Conservation (phyloP, 35 echinoderm and acorn worm genomes). For the Amphiura filiformis region DNA sequence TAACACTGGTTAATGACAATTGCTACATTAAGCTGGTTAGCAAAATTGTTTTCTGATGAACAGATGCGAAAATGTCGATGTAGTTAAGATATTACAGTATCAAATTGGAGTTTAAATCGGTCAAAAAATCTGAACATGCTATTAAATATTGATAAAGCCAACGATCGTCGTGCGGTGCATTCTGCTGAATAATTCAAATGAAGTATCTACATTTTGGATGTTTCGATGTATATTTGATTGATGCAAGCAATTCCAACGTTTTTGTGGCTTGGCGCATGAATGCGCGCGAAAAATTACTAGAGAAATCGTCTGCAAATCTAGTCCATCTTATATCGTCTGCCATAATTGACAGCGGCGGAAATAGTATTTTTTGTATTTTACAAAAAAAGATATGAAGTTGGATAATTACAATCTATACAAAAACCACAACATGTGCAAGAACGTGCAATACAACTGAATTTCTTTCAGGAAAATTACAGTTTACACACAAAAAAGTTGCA, state of each 20-base stretch:
- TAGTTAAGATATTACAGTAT: too few relatives aligned
- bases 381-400: background rate
- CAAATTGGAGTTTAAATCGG: too few relatives aligned
- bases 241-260: background rate
- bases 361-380: background rate
- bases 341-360: background rate
- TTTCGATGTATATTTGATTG: background rate
- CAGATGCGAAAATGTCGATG: too few relatives aligned
- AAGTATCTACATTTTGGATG: background rate
- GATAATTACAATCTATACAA: background rate
- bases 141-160: background rate
- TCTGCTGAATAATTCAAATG: background rate
- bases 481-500: background rate
- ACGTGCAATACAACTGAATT: slow-evolving; percentile 5
- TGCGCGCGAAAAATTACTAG: background rate
- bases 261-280: background rate
- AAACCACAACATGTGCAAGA: slow-evolving; percentile 7
- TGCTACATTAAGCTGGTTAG: too few relatives aligned
- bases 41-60: too few relatives aligned
- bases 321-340: background rate
- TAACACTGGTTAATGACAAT: too few relatives aligned
- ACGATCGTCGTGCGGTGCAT: background rate
- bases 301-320: background rate
- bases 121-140: too few relatives aligned
- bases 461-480: background rate